phyloP scores from a whole-genome alignment of 2,888 invertebrate genomes.

The Pristionchus japonicus region DNA sequence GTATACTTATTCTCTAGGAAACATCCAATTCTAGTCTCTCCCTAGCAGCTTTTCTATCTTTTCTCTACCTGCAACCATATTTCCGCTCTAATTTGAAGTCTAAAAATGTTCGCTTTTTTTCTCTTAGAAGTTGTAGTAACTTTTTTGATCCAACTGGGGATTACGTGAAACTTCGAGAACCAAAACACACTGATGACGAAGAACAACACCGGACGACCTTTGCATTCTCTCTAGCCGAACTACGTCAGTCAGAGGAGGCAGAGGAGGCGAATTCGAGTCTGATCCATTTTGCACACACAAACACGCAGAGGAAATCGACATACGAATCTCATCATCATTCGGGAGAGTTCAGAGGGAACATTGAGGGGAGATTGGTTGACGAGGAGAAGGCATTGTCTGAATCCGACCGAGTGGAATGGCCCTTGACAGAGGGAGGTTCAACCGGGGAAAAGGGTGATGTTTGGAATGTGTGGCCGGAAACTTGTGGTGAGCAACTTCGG shows the following conservation, averaged over 20 bases:
- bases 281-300: background rate
- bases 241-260: background rate
- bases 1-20: too few relatives aligned
- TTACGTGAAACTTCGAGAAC: too few relatives aligned
- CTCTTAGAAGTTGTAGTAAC: too few relatives aligned
- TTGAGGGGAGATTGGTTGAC: background rate
- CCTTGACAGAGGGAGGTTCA: background rate
- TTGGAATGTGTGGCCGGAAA: background rate
- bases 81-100: too few relatives aligned
- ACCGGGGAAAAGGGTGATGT: slow-evolving; percentile 1
- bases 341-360: slow-evolving; percentile 5
- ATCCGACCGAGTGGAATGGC: slow-evolving; percentile 3
- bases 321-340: slow-evolving; percentile 35
- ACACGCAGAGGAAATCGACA: background rate
- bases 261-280: background rate
- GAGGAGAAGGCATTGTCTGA: slow-evolving; percentile 5
- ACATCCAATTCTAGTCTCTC: too few relatives aligned
- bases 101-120: too few relatives aligned
- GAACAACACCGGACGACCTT: background rate
- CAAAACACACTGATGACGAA: background rate
- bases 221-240: background rate
- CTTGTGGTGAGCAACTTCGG: background rate
- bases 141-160: too few relatives aligned
- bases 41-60: too few relatives aligned
- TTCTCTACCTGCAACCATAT: too few relatives aligned